Evolutionary conservation across 2,888 invertebrate species (phyloP).

Genomic region (Isotomurus palustris): DNA sequence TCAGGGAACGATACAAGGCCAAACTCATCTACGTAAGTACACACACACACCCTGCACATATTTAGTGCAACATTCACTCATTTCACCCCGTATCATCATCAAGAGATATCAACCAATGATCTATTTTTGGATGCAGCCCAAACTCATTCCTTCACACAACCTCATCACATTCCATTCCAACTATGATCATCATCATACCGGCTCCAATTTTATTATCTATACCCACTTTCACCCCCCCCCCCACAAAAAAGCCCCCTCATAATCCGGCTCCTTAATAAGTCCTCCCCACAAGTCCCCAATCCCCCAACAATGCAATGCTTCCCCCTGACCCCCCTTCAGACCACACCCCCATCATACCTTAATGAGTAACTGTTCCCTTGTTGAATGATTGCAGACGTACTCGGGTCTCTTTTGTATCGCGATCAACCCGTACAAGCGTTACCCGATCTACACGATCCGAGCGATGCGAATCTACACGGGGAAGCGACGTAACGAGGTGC

Average conservation of each 20-base stretch:
- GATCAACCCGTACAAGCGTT: slow-evolving; percentile 99
- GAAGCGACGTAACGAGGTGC: slow-evolving; percentile 98
- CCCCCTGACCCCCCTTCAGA: not conserved
- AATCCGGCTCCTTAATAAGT: not conserved
- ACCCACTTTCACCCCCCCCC: not conserved
- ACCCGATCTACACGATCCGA: slow-evolving; percentile 95
- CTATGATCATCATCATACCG: too few species aligned
- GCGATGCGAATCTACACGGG: slow-evolving; percentile 97
- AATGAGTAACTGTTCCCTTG: too few species aligned
- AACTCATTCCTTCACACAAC: too few species aligned
- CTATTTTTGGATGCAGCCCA: too few species aligned
- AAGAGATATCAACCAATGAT: too few species aligned
- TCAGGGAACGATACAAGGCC: slow-evolving; percentile 94
- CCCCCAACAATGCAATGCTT: too few species aligned
- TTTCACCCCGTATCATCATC: not conserved
- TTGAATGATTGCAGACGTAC: slow-evolving; percentile 71
- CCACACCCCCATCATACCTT: not conserved
- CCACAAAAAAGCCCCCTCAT: not conserved
- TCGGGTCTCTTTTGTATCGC: slow-evolving; percentile 99
- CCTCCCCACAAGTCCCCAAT: too few species aligned
- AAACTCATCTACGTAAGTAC: slow-evolving; percentile 93
- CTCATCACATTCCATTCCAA: too few species aligned
- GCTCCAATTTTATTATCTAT: too few species aligned
- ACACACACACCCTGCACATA: not conserved
- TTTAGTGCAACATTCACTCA: not conserved